These are phyloP conservation scores for Platerodrilus igneus DNA, from an alignment of 2,888 invertebrate genomes.

Conservation along the genomic window DNA sequence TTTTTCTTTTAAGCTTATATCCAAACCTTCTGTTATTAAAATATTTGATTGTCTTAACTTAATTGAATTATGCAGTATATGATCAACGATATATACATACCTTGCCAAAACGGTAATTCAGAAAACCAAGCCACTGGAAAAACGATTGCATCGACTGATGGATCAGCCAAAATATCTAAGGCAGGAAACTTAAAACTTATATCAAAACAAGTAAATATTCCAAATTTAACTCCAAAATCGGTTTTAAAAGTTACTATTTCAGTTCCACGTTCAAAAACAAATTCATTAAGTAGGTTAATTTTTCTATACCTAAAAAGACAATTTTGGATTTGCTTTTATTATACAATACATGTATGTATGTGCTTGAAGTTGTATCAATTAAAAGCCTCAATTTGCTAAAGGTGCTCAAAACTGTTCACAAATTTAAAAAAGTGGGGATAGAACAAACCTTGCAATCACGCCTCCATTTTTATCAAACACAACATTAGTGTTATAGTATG, in stretches of 20 bases:
- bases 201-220: slow-evolving; percentile 80
- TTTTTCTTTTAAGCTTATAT: too few species aligned
- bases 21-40: too few species aligned
- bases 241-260: slow-evolving; percentile 63
- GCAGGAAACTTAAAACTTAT: slow-evolving; percentile 70
- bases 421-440: too few species aligned
- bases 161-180: slow-evolving; percentile 47
- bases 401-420: too few species aligned
- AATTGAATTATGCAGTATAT: background rate
- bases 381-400: too few species aligned
- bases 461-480: slow-evolving; percentile 68
- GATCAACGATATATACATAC: slow-evolving; percentile 39
- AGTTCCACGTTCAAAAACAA: slow-evolving; percentile 44
- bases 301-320: slow-evolving; percentile 42
- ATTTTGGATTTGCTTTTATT: too few species aligned
- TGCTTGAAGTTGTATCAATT: too few species aligned
- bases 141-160: slow-evolving; percentile 55
- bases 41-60: too few species aligned
- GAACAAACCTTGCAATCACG: slow-evolving; percentile 60
- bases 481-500: slow-evolving; percentile 71
- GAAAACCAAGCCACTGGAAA: slow-evolving; percentile 79
- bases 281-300: slow-evolving; percentile 45
- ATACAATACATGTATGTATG: too few species aligned
- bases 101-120: slow-evolving; percentile 71
- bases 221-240: slow-evolving; percentile 75